Base-by-base conservation (phyloP, 2,113 vertebrate genomes). In the Psettodes erumei region DNA sequence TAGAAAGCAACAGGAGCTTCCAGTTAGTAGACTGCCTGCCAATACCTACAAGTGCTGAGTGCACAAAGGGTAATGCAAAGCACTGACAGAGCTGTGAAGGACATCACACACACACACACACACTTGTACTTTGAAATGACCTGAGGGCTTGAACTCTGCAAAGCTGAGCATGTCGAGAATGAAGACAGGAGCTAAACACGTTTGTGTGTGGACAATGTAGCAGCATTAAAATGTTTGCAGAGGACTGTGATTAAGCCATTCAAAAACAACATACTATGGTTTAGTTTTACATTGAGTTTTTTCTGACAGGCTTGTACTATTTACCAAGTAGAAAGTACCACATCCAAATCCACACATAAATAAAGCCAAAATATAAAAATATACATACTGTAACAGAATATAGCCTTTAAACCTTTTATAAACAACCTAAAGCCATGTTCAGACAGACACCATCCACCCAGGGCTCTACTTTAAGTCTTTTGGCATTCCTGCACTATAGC, bases 1-100 rank as follows among this genome's bases (percentile, higher is more conserved):
- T 97, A 89, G 66, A 93, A 88, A 90, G 88, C 81, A 86, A 88
- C 42, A 83, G 21, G 33, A 78, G 73, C 55, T 10, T 65, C 33
- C 81, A 66, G 76, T 91, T 81, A 83, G 77, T 74, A 12, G 43
- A 81, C 35, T 13, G 86, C 54, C 65, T 79, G 82, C 86, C 84
- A 81, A 87, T 78, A 81, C 77, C 84, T 85, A 77, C 53, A 9
- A 66, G 74, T 73, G 70, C 74, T 45, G 51, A 64, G 53, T 28
- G 59, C 64, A 74, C 43, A 61, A 19, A 67, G 78, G 40, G n/a
- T 38, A 23, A 75, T 40, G 48, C 62, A 25, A n/a, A 28, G 50
- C 62, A 43, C 69, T 54, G 70, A 80, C 68, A 68, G 73, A 79
- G 75, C 75, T 75, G 71, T 84, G 67, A 67, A 79, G 38, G 48